Percentiles rank a stretch among this genome's conserved stretches.
phyloP scores from a whole-genome alignment of 2,888 invertebrate species.

The Drosophila trichaetosa region DNA sequence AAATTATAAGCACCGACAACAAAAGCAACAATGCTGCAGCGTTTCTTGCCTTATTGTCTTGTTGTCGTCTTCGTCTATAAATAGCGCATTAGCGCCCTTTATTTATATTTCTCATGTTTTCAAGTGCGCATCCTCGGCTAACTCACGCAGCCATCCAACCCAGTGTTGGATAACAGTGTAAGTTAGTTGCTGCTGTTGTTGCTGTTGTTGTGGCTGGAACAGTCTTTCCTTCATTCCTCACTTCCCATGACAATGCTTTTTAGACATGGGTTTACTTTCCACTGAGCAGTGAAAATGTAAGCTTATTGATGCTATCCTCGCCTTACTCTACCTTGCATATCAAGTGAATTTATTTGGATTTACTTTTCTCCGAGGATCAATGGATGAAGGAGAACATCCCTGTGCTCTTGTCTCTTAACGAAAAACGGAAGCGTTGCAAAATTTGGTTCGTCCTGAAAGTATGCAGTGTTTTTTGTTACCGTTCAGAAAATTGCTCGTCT shows the following conservation, averaged over 20 bases:
- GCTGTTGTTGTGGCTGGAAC: background rate
- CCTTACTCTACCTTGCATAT: slow-evolving; percentile 52
- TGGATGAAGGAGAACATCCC: slow-evolving; percentile 92
- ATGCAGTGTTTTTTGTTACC: background rate
- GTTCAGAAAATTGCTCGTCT: background rate
- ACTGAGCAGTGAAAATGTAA: background rate
- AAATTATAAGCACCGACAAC: slow-evolving; percentile 59
- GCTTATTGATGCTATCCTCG: background rate
- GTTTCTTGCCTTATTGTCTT: background rate
- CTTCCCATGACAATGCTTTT: background rate
- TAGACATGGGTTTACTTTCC: background rate
- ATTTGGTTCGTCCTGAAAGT: background rate
- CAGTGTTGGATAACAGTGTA: slow-evolving; percentile 3
- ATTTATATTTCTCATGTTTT: background rate
- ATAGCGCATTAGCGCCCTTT: slow-evolving; percentile 28
- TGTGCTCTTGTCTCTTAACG: slow-evolving; percentile 89
- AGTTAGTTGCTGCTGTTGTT: background rate
- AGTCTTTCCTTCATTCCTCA: background rate
- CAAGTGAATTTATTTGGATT: slow-evolving; percentile 81
- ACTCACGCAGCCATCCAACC: slow-evolving; percentile 31
- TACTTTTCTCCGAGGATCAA: slow-evolving; percentile 90
- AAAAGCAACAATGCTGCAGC: slow-evolving; percentile 4
- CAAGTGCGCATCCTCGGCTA: background rate
- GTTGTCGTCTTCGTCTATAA: slow-evolving; percentile 28
- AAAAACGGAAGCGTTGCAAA: slow-evolving; percentile 87